These are phyloP conservation scores for Chironomus tepperi DNA, from an alignment of 1,140 invertebrate genomes.

Conservation along the genomic window DNA sequence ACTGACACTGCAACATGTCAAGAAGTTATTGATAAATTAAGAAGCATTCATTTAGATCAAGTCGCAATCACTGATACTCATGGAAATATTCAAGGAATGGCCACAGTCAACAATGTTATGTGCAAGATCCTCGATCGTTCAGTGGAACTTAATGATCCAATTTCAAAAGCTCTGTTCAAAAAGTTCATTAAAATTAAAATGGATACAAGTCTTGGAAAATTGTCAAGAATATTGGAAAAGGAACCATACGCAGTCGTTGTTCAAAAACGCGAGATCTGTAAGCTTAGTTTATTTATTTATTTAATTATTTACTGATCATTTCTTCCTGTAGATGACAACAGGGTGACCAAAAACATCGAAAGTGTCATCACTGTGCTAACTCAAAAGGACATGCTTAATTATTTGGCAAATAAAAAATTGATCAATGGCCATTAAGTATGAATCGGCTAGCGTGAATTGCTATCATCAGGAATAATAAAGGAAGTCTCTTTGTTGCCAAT, in stretches of 20 bases:
- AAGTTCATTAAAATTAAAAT: slow-evolving; percentile 64
- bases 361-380: neutral
- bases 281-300: neutral
- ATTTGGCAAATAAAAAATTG: neutral
- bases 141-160: slow-evolving; percentile 49
- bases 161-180: slow-evolving; percentile 58
- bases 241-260: slow-evolving; percentile 67
- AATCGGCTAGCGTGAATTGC: too few relatives aligned
- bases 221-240: slow-evolving; percentile 70
- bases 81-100: slow-evolving; percentile 30
- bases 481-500: too few relatives aligned
- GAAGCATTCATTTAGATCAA: slow-evolving; percentile 55
- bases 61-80: slow-evolving; percentile 61
- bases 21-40: slow-evolving; percentile 59
- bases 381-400: neutral
- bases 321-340: neutral
- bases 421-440: too few relatives aligned
- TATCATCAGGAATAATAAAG: too few relatives aligned
- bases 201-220: slow-evolving; percentile 55
- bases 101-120: slow-evolving; percentile 60
- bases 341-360: neutral
- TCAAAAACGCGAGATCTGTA: neutral
- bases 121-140: slow-evolving; percentile 59
- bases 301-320: neutral
- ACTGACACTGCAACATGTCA: slow-evolving; percentile 50